These are phyloP conservation scores for Nautilus pompilius DNA, from an alignment of 1,140 invertebrate genomes.

Conservation along the genomic window DNA sequence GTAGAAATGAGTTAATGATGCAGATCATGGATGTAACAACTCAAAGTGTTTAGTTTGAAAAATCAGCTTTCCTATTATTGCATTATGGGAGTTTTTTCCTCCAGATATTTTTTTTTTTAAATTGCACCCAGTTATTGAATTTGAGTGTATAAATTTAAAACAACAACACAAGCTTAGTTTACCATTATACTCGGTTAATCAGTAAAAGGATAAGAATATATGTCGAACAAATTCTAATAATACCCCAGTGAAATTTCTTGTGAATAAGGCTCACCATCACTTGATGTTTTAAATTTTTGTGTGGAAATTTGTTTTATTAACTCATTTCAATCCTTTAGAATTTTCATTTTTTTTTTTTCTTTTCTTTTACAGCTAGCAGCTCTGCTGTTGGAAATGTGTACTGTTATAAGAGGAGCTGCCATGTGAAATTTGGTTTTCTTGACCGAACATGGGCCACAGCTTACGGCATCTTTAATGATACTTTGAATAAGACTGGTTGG, in stretches of 20 bases:
- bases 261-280: too few relatives aligned
- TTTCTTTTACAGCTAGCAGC: background rate
- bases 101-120: too few relatives aligned
- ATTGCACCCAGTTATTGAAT: too few relatives aligned
- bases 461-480: constrained; percentile 34
- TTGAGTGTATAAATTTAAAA: too few relatives aligned
- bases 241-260: background rate
- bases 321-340: background rate
- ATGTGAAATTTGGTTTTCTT: constrained; percentile 20
- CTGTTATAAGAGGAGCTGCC: constrained; percentile 20
- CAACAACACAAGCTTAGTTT: too few relatives aligned
- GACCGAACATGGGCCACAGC: constrained; percentile 27
- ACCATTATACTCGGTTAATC: background rate
- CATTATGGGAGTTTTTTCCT: too few relatives aligned
- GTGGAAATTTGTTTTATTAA: background rate
- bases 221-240: background rate
- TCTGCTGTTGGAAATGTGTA: constrained; percentile 27
- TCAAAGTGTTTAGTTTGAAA: too few relatives aligned
- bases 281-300: too few relatives aligned
- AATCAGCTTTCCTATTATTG: too few relatives aligned
- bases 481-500: constrained; percentile 37
- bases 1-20: too few relatives aligned
- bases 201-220: background rate
- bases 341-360: background rate
- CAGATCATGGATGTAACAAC: too few relatives aligned